A percentile compares a stretch with the other conserved stretches of the same genome.
Evolutionary conservation across 2,888 invertebrate species (phyloP).

Genomic region (Lydus trimaculatus): DNA sequence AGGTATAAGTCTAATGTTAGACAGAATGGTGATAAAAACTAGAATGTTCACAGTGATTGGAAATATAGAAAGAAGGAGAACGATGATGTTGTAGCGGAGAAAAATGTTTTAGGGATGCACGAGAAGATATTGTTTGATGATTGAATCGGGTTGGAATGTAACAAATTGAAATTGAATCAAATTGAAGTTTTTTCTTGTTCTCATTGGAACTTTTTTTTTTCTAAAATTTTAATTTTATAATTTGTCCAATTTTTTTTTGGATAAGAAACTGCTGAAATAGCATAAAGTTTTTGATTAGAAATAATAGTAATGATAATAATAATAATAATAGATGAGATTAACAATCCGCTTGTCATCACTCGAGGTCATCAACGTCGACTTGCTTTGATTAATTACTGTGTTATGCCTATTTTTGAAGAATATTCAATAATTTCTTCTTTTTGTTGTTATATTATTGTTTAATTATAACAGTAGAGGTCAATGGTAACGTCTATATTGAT

Average conservation of each 20-base stretch:
- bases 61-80: neutral
- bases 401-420: slow-evolving; percentile 10
- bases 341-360: slow-evolving; percentile 2
- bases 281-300: neutral
- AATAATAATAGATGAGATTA: neutral
- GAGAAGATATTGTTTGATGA: slow-evolving; percentile 22
- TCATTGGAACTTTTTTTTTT: neutral
- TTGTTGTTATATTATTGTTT: neutral
- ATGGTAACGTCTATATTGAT: neutral
- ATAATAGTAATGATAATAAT: neutral
- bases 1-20: neutral
- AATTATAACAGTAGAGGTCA: neutral
- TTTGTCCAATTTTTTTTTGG: no score
- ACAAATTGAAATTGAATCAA: slow-evolving; percentile 30
- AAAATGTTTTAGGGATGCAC: slow-evolving; percentile 26
- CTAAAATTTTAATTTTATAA: neutral
- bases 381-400: slow-evolving; percentile 12
- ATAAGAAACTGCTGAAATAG: neutral
- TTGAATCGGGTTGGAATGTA: slow-evolving; percentile 25
- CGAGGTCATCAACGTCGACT: slow-evolving; percentile 12
- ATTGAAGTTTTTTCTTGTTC: slow-evolving; percentile 10
- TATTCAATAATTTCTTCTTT: neutral
- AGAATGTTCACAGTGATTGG: neutral
- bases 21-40: neutral
- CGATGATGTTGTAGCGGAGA: neutral